These are phyloP conservation scores for Poecilobothrus nobilitatus DNA, from an alignment of 2,888 invertebrate genomes.

Conservation along the genomic window DNA sequence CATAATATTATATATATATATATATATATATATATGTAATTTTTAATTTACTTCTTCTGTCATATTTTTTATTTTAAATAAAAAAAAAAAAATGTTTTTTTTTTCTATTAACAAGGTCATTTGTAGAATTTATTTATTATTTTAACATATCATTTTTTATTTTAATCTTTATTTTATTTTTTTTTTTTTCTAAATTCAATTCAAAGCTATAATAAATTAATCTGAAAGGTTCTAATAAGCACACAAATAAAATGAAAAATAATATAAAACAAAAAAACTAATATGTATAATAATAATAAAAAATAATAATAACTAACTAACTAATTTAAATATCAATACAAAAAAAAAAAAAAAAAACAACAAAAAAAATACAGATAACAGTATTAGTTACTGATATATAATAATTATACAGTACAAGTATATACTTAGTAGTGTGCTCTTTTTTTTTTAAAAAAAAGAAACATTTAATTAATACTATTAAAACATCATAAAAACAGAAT, in stretches of 20 bases:
- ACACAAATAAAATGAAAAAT: neutral
- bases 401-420: too few species aligned
- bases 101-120: neutral
- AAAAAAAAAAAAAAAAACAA: neutral
- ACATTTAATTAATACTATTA: neutral
- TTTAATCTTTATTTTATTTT: too few species aligned
- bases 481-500: neutral
- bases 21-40: too few species aligned
- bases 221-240: neutral
- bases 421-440: too few species aligned
- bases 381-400: neutral
- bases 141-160: too few species aligned
- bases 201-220: neutral
- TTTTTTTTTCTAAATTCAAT: neutral
- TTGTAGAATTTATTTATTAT: neutral
- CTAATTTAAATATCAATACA: neutral
- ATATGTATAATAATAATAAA: too few species aligned
- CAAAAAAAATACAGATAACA: neutral
- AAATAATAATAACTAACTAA: neutral
- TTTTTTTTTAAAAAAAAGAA: too few species aligned
- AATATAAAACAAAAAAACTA: neutral
- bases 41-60: too few species aligned
- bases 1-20: too few species aligned
- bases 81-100: neutral
- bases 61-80: too few species aligned